A percentile compares a stretch with the other conserved stretches of the same genome.
These are phyloP conservation scores for Drosophila anceps DNA, from an alignment of 2,888 invertebrate genomes.

Conservation along the genomic window DNA sequence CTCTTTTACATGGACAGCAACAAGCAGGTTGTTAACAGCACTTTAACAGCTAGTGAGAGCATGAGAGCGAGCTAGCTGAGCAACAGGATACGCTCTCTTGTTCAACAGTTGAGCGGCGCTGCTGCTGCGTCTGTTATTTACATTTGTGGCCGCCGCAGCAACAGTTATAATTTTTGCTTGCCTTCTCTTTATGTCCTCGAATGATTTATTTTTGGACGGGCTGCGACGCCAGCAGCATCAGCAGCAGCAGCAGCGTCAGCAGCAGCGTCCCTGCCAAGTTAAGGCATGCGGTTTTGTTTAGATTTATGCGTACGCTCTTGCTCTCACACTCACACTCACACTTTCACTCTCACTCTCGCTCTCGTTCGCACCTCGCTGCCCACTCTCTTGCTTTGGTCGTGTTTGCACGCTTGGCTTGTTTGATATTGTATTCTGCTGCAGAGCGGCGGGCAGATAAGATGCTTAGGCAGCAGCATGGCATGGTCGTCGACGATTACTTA, in stretches of 20 bases:
- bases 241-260: conserved; percentile 34
- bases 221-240: conserved; percentile 47
- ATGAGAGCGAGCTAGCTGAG: conserved; percentile 10
- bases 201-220: conserved; percentile 76
- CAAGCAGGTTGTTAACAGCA: conserved; percentile 55
- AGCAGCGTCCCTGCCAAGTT: conserved; percentile 49
- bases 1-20: conserved; percentile 38
- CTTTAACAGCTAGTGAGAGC: conserved; percentile 39
- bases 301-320: conserved; percentile 65
- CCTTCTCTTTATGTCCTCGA: conserved; percentile 76
- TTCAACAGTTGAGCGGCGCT: conserved; percentile 67
- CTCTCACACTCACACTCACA: conserved; percentile 12
- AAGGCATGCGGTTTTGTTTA: conserved; percentile 75
- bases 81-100: conserved; percentile 37
- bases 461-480: conserved; percentile 51
- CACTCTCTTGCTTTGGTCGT: conserved; percentile 40
- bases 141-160: conserved; percentile 68
- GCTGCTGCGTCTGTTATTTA: conserved; percentile 67
- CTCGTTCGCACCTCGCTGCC: conserved; percentile 2
- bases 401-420: conserved; percentile 68
- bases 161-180: conserved; percentile 79
- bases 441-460: conserved; percentile 63
- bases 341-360: neutral
- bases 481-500: conserved; percentile 29
- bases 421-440: conserved; percentile 62